A percentile compares a stretch with the other conserved stretches of the same genome.
These are phyloP conservation scores for Eristalinus sepulchralis DNA, from an alignment of 2,888 invertebrate genomes.

Conservation along the genomic window DNA sequence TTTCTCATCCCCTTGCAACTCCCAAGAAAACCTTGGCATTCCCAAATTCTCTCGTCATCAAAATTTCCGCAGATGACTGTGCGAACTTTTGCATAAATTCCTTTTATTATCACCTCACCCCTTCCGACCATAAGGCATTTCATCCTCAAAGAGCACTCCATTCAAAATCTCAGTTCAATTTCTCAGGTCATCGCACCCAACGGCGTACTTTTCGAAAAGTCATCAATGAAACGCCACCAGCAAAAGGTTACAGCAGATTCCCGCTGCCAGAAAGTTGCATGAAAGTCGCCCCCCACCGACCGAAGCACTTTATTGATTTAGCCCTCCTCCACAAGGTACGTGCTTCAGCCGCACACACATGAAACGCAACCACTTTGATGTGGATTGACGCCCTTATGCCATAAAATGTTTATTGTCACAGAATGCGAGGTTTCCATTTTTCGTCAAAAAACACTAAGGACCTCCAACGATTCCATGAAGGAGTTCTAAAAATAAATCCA, in stretches of 20 bases:
- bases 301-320: background rate
- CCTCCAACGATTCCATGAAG: background rate
- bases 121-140: no score
- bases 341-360: background rate
- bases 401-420: background rate
- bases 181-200: background rate
- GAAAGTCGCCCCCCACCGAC: background rate
- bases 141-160: no score
- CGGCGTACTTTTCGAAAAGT: background rate
- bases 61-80: no score
- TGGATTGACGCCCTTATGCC: background rate
- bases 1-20: no score
- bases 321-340: background rate
- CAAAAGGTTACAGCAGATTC: background rate
- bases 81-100: no score
- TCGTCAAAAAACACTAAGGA: background rate
- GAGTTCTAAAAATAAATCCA: background rate
- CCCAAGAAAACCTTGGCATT: no score
- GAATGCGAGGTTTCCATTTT: background rate
- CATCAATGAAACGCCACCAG: background rate
- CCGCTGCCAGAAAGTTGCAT: background rate
- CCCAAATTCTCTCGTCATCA: no score
- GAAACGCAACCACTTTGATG: background rate
- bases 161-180: background rate
- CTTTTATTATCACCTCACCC: no score